phyloP scores from a whole-genome alignment of 1,140 invertebrate genomes.

The Elysia chlorotica region DNA sequence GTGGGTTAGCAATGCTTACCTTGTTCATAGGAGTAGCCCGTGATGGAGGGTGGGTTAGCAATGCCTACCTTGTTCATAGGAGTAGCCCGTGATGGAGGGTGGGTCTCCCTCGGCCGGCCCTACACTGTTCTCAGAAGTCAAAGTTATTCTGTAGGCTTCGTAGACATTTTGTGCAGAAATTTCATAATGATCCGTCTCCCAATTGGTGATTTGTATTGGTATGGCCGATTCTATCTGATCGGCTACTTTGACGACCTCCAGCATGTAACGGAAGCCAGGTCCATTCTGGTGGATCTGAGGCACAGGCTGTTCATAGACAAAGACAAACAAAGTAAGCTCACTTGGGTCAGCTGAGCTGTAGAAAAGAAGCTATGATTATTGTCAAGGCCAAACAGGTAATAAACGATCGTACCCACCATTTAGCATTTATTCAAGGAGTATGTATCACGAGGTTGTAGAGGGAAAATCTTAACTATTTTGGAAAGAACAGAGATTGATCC shows the following conservation, averaged over 20 bases:
- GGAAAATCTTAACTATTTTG: too few species aligned
- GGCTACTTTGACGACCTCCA: constrained; percentile 79
- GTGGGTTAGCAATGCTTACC: neutral
- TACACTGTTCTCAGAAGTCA: constrained; percentile 85
- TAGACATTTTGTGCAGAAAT: constrained; percentile 70
- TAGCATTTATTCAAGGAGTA: neutral
- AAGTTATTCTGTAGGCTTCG: constrained; percentile 87
- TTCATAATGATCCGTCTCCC: constrained; percentile 25
- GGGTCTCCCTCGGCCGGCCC: constrained; percentile 80
- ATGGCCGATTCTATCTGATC: neutral
- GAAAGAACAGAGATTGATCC: neutral
- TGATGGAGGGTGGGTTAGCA: constrained; percentile 63
- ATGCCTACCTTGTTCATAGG: constrained; percentile 80
- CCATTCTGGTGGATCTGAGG: constrained; percentile 95
- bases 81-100: constrained; percentile 76
- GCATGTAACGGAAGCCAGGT: constrained; percentile 87
- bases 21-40: constrained; percentile 89
- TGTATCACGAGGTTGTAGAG: too few species aligned
- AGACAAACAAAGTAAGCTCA: neutral
- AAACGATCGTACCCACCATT: neutral
- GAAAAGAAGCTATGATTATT: too few species aligned
- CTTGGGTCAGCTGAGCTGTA: neutral
- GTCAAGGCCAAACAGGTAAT: too few species aligned
- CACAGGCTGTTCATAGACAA: constrained; percentile 74
- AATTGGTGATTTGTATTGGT: constrained; percentile 35